Percentiles rank a stretch among this genome's conserved stretches.
Evolutionary conservation across 2,888 invertebrate genomes (phyloP).

Genomic region (Macropis europaea): DNA sequence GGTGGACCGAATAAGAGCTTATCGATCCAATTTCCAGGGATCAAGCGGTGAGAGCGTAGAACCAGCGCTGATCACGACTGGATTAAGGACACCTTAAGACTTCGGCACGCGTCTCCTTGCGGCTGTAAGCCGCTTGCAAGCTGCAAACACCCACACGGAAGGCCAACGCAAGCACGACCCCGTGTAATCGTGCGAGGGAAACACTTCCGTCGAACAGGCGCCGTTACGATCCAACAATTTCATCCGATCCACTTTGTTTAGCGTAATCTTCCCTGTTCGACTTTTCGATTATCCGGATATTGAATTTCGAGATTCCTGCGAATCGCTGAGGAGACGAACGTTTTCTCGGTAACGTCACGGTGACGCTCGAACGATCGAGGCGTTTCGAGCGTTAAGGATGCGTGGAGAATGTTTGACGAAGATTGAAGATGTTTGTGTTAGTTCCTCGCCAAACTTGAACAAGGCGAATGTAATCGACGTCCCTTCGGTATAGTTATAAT

Average conservation of each 20-base stretch:
- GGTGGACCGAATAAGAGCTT: slow-evolving; percentile 58
- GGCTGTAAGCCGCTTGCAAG: slow-evolving; percentile 43
- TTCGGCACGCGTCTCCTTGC: slow-evolving; percentile 54
- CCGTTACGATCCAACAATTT: slow-evolving; percentile 18
- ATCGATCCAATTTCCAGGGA: slow-evolving; percentile 66
- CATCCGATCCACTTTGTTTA: neutral
- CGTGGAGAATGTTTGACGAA: too few relatives aligned
- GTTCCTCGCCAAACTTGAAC: too few relatives aligned
- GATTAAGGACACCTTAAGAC: slow-evolving; percentile 64
- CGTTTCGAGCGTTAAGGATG: too few relatives aligned
- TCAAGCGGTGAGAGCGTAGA: slow-evolving; percentile 52
- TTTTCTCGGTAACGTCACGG: too few relatives aligned
- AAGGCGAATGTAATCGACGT: too few relatives aligned
- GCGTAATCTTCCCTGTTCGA: neutral
- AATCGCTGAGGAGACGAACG: too few relatives aligned
- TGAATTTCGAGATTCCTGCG: too few relatives aligned
- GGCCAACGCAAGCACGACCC: neutral
- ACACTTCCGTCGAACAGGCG: neutral
- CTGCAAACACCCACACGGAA: slow-evolving; percentile 6
- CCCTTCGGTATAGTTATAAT: too few relatives aligned
- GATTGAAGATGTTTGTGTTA: too few relatives aligned
- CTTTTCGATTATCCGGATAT: slow-evolving; percentile 20
- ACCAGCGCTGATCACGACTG: slow-evolving; percentile 55
- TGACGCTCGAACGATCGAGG: too few relatives aligned
- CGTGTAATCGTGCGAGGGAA: slow-evolving; percentile 7